Conservation (phyloP, 2,888 invertebrate genomes). For the Vannuccia rotundouncinata region DNA sequence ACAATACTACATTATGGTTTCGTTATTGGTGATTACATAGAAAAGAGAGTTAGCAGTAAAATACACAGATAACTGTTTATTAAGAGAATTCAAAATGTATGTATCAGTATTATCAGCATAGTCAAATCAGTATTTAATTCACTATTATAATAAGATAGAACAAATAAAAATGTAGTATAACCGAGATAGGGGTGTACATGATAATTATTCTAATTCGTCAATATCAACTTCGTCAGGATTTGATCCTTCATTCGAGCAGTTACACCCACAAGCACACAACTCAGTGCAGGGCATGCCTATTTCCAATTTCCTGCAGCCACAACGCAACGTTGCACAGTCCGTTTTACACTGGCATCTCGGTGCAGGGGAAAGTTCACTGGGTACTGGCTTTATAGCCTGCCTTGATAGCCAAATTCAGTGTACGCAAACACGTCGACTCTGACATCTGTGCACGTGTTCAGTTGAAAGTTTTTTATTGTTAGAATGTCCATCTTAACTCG, state of each 20-base stretch:
- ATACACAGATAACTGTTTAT: too few species aligned
- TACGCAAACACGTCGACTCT: slow-evolving; percentile 6
- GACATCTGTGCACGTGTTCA: slow-evolving; percentile 23
- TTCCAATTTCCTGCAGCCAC: slow-evolving; percentile 10
- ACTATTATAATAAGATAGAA: slow-evolving; percentile 4
- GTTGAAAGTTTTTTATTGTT: slow-evolving; percentile 7
- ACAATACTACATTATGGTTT: too few species aligned
- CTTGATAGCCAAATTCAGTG: slow-evolving; percentile 16
- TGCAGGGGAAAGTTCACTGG: not conserved
- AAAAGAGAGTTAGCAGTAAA: too few species aligned
- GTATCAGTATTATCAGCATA: too few species aligned
- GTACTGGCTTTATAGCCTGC: slow-evolving; percentile 21
- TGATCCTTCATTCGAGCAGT: not conserved
- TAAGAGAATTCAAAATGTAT: too few species aligned
- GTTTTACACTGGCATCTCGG: slow-evolving; percentile 18
- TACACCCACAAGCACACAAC: not conserved
- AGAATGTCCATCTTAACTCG: slow-evolving; percentile 17
- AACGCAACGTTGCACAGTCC: slow-evolving; percentile 11
- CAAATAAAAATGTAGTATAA: too few species aligned
- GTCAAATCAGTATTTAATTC: slow-evolving; percentile 2
- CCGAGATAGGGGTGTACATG: too few species aligned
- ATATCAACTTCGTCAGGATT: slow-evolving; percentile 16
- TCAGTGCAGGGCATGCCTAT: slow-evolving; percentile 1
- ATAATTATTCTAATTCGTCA: slow-evolving; percentile 11
- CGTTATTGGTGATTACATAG: too few species aligned